phyloP scores from a whole-genome alignment of 2,888 invertebrate genomes.

The Ypsolopha scabrella region DNA sequence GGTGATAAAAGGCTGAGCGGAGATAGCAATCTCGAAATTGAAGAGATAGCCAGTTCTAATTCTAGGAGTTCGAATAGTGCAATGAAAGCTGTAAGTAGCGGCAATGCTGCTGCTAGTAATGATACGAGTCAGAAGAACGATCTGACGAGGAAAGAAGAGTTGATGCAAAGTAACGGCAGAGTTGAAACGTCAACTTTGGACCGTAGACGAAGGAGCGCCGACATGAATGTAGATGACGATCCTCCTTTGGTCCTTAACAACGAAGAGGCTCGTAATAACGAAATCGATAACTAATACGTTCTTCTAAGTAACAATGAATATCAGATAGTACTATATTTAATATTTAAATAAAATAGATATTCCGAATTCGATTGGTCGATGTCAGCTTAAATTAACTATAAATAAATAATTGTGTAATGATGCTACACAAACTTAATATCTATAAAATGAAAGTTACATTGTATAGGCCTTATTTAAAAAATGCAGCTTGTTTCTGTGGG shows the following conservation, averaged over 20 bases:
- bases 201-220: slow-evolving; percentile 41
- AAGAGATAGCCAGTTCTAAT: slow-evolving; percentile 27
- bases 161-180: background rate
- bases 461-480: too few relatives aligned
- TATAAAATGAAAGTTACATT: too few relatives aligned
- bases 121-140: too few relatives aligned
- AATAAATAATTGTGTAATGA: background rate
- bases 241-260: slow-evolving; percentile 20
- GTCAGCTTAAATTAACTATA: slow-evolving; percentile 25
- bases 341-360: slow-evolving; percentile 21
- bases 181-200: slow-evolving; percentile 38
- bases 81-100: background rate
- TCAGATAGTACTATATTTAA: slow-evolving; percentile 11
- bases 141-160: too few relatives aligned
- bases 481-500: too few relatives aligned
- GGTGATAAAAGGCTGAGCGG: slow-evolving; percentile 18
- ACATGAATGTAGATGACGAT: slow-evolving; percentile 19
- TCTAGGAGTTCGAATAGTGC: background rate
- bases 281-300: slow-evolving; percentile 35
- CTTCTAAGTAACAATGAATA: background rate
- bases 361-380: slow-evolving; percentile 24
- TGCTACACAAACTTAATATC: background rate
- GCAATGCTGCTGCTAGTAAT: background rate
- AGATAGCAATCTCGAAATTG: slow-evolving; percentile 32
- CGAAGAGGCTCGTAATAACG: slow-evolving; percentile 18